Evolutionary conservation across 2,113 vertebrate genomes (phyloP).

Genomic region (Tautogolabrus adspersus): DNA sequence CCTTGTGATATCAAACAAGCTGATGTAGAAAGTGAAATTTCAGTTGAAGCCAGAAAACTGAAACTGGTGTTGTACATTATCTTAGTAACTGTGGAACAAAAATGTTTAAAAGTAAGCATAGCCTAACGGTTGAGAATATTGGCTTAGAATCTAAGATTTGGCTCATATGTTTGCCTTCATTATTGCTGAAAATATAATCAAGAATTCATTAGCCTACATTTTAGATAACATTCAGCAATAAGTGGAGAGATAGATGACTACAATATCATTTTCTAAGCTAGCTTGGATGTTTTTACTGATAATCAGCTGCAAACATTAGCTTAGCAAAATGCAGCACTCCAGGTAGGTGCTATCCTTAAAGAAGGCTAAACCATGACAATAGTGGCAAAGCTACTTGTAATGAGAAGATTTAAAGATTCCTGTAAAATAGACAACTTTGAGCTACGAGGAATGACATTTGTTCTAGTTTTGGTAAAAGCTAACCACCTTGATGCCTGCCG

Average conservation of each 20-base stretch:
- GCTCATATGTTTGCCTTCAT: not conserved
- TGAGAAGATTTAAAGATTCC: not conserved
- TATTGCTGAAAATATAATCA: not conserved
- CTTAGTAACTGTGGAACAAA: not conserved
- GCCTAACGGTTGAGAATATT: not conserved
- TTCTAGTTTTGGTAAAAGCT: too few relatives aligned
- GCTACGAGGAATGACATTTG: too few relatives aligned
- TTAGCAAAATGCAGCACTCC: not conserved
- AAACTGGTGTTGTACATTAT: not conserved
- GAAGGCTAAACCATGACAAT: not conserved
- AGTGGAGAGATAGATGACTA: too few relatives aligned
- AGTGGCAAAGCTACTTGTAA: not conserved
- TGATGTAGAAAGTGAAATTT: not conserved
- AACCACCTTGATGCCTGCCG: too few relatives aligned
- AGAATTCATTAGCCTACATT: not conserved
- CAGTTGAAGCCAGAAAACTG: not conserved
- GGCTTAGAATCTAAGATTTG: not conserved
- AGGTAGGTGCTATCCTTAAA: not conserved
- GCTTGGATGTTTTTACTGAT: not conserved
- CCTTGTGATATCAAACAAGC: conserved; percentile 19
- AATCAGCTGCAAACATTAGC: not conserved
- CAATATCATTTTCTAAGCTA: too few relatives aligned
- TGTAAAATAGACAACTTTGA: too few relatives aligned
- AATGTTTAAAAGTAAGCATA: not conserved
- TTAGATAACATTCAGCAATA: too few relatives aligned